Percentiles rank a stretch among this genome's conserved stretches.
These are phyloP conservation scores for Pycnonotus jocosus DNA, from an alignment of 2,113 vertebrate genomes.

Conservation along the genomic window DNA sequence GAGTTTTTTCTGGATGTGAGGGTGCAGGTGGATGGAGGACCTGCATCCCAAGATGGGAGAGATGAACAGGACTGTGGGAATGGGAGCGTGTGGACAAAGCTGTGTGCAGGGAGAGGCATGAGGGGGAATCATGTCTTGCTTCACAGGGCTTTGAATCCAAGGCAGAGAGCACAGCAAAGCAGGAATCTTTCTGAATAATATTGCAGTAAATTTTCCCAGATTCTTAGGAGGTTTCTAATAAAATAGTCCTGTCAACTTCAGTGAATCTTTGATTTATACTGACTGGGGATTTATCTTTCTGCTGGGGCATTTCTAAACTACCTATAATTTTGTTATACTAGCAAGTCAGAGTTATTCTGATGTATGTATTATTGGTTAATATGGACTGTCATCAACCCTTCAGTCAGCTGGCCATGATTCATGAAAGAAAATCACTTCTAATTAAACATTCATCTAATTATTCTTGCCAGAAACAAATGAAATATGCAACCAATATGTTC, in stretches of 20 bases:
- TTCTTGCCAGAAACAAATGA: constrained; percentile 65
- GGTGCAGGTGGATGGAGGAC: neutral
- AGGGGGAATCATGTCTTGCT: accelerated
- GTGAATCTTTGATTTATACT: constrained; percentile 30
- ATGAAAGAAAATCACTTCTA: constrained; percentile 55
- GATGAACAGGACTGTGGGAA: neutral
- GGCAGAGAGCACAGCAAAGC: neutral
- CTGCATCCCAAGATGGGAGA: neutral
- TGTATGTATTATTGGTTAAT: constrained; percentile 54
- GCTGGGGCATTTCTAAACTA: constrained; percentile 24
- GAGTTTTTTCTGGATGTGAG: neutral
- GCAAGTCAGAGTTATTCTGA: constrained; percentile 18
- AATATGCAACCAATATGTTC: constrained; percentile 65
- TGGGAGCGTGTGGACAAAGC: accelerated
- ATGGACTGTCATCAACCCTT: constrained; percentile 58
- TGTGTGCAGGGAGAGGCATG: neutral
- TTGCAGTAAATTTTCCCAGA: neutral
- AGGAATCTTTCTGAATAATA: neutral
- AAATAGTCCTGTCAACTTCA: constrained; percentile 20
- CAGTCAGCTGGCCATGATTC: constrained; percentile 59
- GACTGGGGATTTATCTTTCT: constrained; percentile 30
- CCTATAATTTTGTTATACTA: constrained; percentile 44
- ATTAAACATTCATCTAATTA: constrained; percentile 64
- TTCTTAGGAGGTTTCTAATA: constrained; percentile 42
- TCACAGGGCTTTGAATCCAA: neutral